These are phyloP conservation scores for Ochlodes sylvanus DNA, from an alignment of 2,888 invertebrate species.

Conservation along the genomic window DNA sequence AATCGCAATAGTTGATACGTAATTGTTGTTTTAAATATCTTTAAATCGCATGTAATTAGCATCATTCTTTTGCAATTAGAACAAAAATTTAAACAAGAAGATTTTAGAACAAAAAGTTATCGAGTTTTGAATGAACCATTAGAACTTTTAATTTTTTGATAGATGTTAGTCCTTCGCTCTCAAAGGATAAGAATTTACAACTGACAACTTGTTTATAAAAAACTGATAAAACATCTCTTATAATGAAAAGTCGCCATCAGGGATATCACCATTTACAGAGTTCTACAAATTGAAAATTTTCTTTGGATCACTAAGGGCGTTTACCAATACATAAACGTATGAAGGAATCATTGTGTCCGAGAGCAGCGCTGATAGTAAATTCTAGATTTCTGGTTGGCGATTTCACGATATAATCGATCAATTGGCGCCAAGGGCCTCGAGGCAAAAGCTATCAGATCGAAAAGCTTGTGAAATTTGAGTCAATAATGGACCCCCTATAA, in stretches of 20 bases:
- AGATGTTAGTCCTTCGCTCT: too few relatives aligned
- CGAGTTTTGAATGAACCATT: too few relatives aligned
- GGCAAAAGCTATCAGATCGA: constrained; percentile 24
- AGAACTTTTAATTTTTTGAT: too few relatives aligned
- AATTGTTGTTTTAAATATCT: constrained; percentile 3
- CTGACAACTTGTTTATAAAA: too few relatives aligned
- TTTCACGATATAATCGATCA: constrained; percentile 31
- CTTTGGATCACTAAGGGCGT: too few relatives aligned
- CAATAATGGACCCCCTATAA: constrained; percentile 23
- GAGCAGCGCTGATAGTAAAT: constrained; percentile 20
- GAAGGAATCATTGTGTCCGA: not conserved
- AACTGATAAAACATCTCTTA: too few relatives aligned
- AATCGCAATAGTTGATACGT: not conserved
- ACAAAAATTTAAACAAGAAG: not conserved
- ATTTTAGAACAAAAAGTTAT: too few relatives aligned
- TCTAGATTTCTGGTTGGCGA: constrained; percentile 28
- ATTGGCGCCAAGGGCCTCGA: constrained; percentile 24
- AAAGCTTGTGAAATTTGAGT: constrained; percentile 33
- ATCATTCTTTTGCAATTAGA: not conserved
- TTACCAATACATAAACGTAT: too few relatives aligned
- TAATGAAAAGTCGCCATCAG: too few relatives aligned
- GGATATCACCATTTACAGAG: too few relatives aligned
- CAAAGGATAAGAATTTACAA: too few relatives aligned
- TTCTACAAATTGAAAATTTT: too few relatives aligned
- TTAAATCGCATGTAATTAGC: constrained; percentile 4